These are phyloP conservation scores for Phoenicopterus ruber DNA, from an alignment of 2,113 vertebrate species.

Conservation along the genomic window DNA sequence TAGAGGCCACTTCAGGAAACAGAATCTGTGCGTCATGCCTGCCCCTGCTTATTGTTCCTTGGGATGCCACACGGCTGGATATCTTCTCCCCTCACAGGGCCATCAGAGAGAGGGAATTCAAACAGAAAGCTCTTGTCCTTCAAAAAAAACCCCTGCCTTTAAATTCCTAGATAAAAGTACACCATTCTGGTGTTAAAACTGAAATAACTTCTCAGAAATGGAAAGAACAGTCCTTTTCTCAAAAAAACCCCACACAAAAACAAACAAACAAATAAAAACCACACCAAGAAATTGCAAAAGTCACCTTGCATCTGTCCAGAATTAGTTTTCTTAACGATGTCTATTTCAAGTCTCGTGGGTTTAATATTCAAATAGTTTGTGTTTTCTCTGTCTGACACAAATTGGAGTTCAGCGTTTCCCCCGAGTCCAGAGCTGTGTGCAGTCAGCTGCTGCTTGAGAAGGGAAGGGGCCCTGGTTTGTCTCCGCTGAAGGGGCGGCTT, in stretches of 20 bases:
- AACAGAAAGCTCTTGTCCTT: not conserved
- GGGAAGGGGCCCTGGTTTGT: too few relatives aligned
- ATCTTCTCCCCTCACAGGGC: not conserved
- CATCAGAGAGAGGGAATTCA: not conserved
- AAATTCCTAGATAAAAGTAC: not conserved
- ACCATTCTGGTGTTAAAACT: not conserved
- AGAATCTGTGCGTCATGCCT: not conserved
- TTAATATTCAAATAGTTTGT: not conserved
- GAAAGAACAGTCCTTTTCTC: not conserved
- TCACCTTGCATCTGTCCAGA: not conserved
- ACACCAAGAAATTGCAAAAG: not conserved
- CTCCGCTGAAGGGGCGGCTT: not conserved
- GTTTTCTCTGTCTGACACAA: not conserved
- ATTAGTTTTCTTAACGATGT: not conserved
- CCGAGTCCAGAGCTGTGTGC: not conserved
- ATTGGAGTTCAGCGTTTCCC: not conserved
- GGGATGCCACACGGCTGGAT: accelerated
- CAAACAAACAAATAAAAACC: not conserved
- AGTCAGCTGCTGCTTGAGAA: not conserved
- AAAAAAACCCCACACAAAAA: not conserved
- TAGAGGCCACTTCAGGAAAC: not conserved
- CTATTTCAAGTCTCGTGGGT: not conserved
- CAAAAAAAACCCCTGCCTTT: not conserved
- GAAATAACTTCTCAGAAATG: not conserved
- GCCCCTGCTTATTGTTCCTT: not conserved